These are phyloP conservation scores for Pseudonaja textilis DNA, from an alignment of 2,113 vertebrate species.

Conservation along the genomic window DNA sequence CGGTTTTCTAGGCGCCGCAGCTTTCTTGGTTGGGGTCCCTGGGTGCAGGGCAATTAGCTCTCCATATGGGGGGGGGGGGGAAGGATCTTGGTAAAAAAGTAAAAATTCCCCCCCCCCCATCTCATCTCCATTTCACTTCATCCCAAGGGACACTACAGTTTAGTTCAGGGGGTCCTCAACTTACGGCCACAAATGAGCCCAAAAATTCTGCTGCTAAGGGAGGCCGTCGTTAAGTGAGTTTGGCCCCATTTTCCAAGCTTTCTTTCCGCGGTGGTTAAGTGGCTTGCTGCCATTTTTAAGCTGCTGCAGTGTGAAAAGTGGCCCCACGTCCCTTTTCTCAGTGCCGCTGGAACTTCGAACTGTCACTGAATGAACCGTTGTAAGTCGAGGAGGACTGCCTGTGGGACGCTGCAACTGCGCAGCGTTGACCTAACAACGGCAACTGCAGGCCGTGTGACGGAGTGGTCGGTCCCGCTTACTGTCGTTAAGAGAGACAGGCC, in stretches of 20 bases:
- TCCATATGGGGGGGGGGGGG: neutral
- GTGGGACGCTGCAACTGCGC: neutral
- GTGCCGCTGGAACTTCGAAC: too few relatives aligned
- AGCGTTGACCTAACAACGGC: neutral
- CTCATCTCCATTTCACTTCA: constrained; percentile 14
- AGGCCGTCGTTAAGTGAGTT: neutral
- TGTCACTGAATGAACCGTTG: neutral
- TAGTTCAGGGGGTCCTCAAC: neutral
- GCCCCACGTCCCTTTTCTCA: neutral
- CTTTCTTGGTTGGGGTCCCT: neutral
- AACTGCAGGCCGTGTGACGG: neutral
- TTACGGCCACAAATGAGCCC: neutral
- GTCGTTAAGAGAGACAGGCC: neutral
- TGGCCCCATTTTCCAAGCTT: neutral
- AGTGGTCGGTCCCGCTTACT: neutral
- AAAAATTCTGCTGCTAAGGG: neutral
- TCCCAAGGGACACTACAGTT: neutral
- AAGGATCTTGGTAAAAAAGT: neutral
- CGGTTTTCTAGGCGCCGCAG: neutral
- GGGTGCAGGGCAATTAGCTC: neutral
- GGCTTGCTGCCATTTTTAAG: too few relatives aligned
- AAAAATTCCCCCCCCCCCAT: neutral
- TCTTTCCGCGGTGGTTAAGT: neutral
- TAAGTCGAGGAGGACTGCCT: neutral
- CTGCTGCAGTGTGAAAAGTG: neutral